These are phyloP conservation scores for Coregonus clupeaformis DNA, from an alignment of 2,113 vertebrate genomes.

Conservation along the genomic window DNA sequence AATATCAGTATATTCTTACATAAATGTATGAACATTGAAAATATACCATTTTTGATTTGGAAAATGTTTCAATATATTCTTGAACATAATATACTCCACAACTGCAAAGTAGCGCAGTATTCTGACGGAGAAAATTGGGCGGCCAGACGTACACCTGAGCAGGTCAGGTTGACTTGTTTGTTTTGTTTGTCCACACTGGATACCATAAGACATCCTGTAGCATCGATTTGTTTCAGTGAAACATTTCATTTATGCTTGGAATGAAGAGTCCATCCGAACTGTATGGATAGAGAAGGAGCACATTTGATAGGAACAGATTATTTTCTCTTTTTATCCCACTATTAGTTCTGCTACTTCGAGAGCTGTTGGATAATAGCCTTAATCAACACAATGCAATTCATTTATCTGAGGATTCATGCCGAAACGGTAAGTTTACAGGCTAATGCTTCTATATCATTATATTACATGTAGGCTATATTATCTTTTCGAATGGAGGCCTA, in stretches of 20 bases:
- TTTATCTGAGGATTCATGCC: constrained; percentile 48
- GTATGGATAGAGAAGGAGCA: background rate
- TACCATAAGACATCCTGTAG: background rate
- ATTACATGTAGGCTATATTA: background rate
- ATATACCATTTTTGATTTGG: too few species aligned
- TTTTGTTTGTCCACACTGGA: background rate
- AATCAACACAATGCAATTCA: constrained; percentile 53
- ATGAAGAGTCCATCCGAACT: background rate
- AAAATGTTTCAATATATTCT: too few species aligned
- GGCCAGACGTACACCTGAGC: constrained; percentile 9
- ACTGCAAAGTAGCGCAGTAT: too few species aligned
- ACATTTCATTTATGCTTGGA: background rate
- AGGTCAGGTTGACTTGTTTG: constrained; percentile 2
- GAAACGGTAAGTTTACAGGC: constrained; percentile 51
- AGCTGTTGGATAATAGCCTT: background rate
- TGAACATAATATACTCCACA: too few species aligned
- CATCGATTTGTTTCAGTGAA: background rate
- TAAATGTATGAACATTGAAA: too few species aligned
- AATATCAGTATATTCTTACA: too few species aligned
- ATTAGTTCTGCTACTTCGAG: background rate
- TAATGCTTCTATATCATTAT: background rate
- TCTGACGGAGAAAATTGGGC: background rate
- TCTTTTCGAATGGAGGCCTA: background rate
- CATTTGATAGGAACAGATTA: background rate
- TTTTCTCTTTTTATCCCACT: too few species aligned